A percentile compares a stretch with the other conserved stretches of the same genome.
Conservation (phyloP, 2,797 vertebrate genomes). For the Cyprinodon diabolis region DNA sequence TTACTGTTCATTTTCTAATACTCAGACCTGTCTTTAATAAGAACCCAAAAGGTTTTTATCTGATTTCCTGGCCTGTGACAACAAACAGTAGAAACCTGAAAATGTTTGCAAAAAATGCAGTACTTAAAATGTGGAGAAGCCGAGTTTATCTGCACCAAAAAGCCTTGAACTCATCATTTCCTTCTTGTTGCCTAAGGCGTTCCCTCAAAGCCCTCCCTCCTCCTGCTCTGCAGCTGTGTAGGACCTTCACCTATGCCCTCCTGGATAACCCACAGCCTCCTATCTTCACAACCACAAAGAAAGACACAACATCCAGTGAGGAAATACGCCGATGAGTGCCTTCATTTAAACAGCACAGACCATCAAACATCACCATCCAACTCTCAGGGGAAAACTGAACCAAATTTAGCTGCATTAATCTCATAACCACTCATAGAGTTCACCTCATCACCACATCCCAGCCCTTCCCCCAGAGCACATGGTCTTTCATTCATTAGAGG, state of each 20-base stretch:
- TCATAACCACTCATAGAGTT: conserved; percentile 48
- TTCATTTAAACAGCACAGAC: conserved; percentile 38
- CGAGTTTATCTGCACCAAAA: conserved; percentile 30
- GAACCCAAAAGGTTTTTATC: not conserved
- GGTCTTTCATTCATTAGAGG: conserved; percentile 28
- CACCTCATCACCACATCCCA: conserved; percentile 47
- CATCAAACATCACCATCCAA: conserved; percentile 27
- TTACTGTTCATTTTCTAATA: not conserved
- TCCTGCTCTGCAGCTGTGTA: conserved; percentile 66
- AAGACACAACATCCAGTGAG: conserved; percentile 56
- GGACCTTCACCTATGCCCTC: conserved; percentile 77
- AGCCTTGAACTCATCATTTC: conserved; percentile 59
- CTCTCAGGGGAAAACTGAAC: conserved; percentile 46
- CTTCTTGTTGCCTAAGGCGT: conserved; percentile 51
- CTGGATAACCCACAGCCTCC: conserved; percentile 42
- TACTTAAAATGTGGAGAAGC: conserved; percentile 12
- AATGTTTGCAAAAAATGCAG: not conserved
- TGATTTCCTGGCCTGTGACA: not conserved
- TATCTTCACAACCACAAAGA: conserved; percentile 41
- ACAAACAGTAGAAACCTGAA: not conserved
- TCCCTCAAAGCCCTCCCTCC: conserved; percentile 26
- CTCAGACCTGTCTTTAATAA: not conserved
- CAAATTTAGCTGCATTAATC: conserved; percentile 57
- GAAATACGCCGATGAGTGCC: conserved; percentile 29
- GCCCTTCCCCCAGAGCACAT: conserved; percentile 42